These are phyloP conservation scores for Pyrgus malvae DNA, from an alignment of 2,888 invertebrate species.

Conservation along the genomic window DNA sequence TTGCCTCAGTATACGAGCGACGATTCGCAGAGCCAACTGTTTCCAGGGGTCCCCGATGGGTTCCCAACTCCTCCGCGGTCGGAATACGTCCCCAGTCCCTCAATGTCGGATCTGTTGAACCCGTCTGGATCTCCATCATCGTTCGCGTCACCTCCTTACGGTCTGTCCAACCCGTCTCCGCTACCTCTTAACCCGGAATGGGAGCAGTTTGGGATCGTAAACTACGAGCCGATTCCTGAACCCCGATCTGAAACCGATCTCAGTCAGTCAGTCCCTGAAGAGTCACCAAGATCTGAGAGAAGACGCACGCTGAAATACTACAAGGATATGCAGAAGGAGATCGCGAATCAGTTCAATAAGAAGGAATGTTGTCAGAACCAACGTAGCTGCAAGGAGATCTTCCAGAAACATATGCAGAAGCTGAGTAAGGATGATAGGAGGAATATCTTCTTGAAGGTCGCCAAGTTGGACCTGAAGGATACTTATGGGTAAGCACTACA, in stretches of 20 bases:
- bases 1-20: conserved; percentile 11
- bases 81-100: conserved; percentile 56
- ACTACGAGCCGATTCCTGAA: too few relatives aligned
- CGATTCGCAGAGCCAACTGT: conserved; percentile 24
- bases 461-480: conserved; percentile 54
- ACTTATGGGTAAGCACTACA: conserved; percentile 52
- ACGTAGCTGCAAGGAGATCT: conserved; percentile 51
- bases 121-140: not conserved
- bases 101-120: conserved; percentile 52
- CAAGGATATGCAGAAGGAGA: conserved; percentile 66
- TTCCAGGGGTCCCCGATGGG: conserved; percentile 23
- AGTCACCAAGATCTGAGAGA: not conserved
- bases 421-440: conserved; percentile 48
- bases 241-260: too few relatives aligned
- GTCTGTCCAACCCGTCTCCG: conserved; percentile 52
- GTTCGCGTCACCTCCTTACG: conserved; percentile 36
- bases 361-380: conserved; percentile 58
- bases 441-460: conserved; percentile 52
- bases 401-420: conserved; percentile 52
- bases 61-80: conserved; percentile 64
- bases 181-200: conserved; percentile 53
- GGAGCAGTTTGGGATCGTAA: too few relatives aligned
- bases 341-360: conserved; percentile 53
- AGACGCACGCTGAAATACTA: conserved; percentile 49
- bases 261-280: too few relatives aligned